A percentile compares a stretch with the other conserved stretches of the same genome.
Conservation (phyloP, 2,113 vertebrate genomes). For the Lampris incognitus region DNA sequence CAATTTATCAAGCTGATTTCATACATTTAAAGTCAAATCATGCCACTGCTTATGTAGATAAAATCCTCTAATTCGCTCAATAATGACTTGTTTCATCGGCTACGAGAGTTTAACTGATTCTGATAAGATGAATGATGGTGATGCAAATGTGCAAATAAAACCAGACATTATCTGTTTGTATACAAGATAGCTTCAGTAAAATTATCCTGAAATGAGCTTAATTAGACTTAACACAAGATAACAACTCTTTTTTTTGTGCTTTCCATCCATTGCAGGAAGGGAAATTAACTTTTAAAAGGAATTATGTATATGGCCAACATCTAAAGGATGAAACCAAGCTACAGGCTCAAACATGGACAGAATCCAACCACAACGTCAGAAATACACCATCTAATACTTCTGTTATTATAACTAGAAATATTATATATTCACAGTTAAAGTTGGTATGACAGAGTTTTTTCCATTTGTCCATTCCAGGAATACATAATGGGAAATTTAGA, state of each 20-base stretch:
- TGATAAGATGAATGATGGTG: too few relatives aligned
- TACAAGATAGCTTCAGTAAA: too few relatives aligned
- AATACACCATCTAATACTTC: conserved; percentile 4
- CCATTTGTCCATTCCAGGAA: conserved; percentile 29
- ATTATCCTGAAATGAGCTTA: too few relatives aligned
- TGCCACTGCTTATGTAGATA: too few relatives aligned
- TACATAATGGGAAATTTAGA: conserved; percentile 33
- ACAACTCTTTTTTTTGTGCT: too few relatives aligned
- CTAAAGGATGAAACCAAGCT: not conserved
- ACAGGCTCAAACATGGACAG: not conserved
- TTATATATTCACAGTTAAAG: conserved; percentile 21
- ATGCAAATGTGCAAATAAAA: too few relatives aligned
- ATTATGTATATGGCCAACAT: not conserved
- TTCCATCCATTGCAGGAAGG: too few relatives aligned
- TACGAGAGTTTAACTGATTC: not conserved
- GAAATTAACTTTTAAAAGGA: too few relatives aligned
- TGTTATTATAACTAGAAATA: not conserved
- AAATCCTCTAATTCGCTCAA: not conserved
- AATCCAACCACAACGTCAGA: not conserved
- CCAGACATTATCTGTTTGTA: too few relatives aligned
- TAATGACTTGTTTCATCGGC: not conserved
- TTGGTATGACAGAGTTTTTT: conserved; percentile 22
- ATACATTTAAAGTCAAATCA: too few relatives aligned
- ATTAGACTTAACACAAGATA: too few relatives aligned
- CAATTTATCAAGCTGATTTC: too few relatives aligned